A percentile compares a stretch with the other conserved stretches of the same genome.
Conservation (phyloP, 2,113 vertebrate genomes). For the Atlantisia rogersi region DNA sequence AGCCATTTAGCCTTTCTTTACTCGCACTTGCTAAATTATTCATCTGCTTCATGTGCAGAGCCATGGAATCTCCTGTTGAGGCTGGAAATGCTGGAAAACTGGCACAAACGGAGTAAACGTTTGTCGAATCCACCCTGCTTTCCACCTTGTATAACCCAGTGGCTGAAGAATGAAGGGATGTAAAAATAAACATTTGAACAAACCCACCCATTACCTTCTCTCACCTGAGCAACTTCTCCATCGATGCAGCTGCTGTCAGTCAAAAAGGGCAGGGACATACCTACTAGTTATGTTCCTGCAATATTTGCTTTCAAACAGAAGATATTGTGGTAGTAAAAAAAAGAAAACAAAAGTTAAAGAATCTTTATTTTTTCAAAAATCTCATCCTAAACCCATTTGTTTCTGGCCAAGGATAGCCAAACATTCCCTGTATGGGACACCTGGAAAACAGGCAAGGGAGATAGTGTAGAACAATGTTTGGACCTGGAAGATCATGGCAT, state of each 20-base stretch:
- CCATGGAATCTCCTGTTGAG: not conserved
- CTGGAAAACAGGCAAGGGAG: not conserved
- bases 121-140: not conserved
- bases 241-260: not conserved
- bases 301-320: not conserved
- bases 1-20: not conserved
- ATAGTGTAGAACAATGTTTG: not conserved
- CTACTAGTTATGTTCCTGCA: not conserved
- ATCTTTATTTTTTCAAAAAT: not conserved
- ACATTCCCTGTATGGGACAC: not conserved
- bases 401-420: not conserved
- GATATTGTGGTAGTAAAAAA: not conserved
- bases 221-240: not conserved
- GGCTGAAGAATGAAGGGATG: not conserved
- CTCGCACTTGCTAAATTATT: constrained; percentile 4
- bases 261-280: not conserved
- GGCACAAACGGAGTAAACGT: not conserved
- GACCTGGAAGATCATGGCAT: not conserved
- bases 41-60: not conserved
- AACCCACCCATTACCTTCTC: not conserved
- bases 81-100: not conserved
- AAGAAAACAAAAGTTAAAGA: not conserved
- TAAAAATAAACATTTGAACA: not conserved
- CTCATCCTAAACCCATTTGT: not conserved
- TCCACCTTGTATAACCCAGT: not conserved